Evolutionary conservation across 1,140 invertebrate species (phyloP).

Genomic region (Sycophila sp.): DNA sequence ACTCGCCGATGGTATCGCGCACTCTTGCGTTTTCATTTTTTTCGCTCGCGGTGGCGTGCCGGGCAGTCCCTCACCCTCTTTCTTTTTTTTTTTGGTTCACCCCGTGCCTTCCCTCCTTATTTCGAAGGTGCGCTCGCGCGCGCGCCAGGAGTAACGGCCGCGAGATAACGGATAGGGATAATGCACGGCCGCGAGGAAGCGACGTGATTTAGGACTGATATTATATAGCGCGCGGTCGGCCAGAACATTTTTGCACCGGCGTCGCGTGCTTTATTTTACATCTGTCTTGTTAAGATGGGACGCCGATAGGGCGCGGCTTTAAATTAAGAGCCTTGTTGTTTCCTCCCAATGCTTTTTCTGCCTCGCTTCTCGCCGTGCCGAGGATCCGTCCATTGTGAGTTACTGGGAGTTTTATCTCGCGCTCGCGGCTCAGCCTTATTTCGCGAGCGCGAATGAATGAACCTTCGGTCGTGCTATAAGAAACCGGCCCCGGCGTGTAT

Average conservation of each 20-base stretch:
- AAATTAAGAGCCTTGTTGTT: slow-evolving; percentile 12
- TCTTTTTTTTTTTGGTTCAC: background rate
- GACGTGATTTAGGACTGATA: slow-evolving; percentile 32
- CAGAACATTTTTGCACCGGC: slow-evolving; percentile 23
- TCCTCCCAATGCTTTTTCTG: too few relatives aligned
- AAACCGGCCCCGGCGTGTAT: too few relatives aligned
- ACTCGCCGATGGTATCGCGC: background rate
- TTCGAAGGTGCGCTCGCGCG: background rate
- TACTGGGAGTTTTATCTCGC: too few relatives aligned
- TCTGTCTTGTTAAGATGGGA: slow-evolving; percentile 30
- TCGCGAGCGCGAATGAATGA: too few relatives aligned
- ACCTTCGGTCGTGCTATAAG: too few relatives aligned
- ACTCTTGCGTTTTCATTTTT: background rate
- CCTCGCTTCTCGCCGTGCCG: too few relatives aligned
- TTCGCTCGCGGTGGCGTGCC: background rate
- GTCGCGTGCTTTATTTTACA: slow-evolving; percentile 25
- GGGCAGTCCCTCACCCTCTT: background rate
- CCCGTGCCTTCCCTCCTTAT: too few relatives aligned
- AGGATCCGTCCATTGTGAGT: background rate
- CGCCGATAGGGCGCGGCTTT: background rate
- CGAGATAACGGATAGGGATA: slow-evolving; percentile 28
- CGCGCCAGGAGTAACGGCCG: slow-evolving; percentile 7
- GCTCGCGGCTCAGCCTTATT: too few relatives aligned
- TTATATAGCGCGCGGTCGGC: slow-evolving; percentile 10
- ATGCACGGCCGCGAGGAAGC: slow-evolving; percentile 1